Conservation (phyloP, 92 coral and sea anemone species). For the Pocillopora meandrina region DNA sequence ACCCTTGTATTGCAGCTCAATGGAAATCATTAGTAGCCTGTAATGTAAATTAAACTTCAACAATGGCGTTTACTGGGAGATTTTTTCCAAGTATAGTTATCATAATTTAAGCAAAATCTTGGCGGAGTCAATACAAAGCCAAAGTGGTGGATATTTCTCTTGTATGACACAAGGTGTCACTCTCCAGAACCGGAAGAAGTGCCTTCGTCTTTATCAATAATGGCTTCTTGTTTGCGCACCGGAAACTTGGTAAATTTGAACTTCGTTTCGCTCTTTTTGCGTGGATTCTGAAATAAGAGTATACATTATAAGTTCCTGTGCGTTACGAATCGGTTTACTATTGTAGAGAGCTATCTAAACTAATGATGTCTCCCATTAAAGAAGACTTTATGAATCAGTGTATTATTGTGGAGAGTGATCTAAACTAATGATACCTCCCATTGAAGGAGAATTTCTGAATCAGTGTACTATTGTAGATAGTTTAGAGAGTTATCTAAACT, state of each 20-base stretch:
- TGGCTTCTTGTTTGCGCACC: slow-evolving; percentile 11
- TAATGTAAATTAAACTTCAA: no score
- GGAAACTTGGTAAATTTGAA: slow-evolving; percentile 39
- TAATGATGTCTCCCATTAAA: neutral
- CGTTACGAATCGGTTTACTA: neutral
- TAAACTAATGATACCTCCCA: no score
- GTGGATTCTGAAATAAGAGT: neutral
- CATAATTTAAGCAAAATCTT: no score
- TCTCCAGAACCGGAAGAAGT: neutral
- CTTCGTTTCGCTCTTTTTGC: neutral
- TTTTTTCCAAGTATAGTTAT: no score
- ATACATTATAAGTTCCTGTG: no score
- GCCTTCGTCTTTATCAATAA: neutral
- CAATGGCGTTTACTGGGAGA: no score
- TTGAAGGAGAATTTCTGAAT: no score
- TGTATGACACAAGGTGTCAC: neutral
- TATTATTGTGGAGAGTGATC: no score
- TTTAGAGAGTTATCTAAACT: neutral
- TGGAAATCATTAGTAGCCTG: no score
- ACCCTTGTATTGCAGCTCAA: no score
- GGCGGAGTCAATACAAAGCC: no score
- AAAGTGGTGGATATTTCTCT: neutral
- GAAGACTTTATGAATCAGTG: neutral
- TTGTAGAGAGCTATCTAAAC: neutral
- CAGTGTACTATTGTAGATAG: neutral